Evolutionary conservation across 2,888 invertebrate genomes (phyloP), one percentile per base, ranked within the genome.

Genomic region (Rhagium mordax): DNA sequence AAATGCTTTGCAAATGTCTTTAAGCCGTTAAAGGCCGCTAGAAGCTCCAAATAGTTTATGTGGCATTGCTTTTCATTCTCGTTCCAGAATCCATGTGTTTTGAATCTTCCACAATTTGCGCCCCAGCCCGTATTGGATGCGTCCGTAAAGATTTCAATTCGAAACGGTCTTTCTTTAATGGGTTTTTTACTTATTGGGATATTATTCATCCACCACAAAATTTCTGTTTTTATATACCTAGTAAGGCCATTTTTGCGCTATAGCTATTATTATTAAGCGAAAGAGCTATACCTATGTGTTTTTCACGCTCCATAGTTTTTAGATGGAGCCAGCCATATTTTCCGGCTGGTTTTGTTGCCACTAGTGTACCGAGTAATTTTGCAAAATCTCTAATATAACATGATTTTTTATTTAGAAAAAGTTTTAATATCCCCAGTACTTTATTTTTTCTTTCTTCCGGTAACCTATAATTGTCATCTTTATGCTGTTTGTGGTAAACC

Each of bases 111-210:
- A 18, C 55, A 55, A 13, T 21, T n/a, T 13, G 24, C 24, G 10
- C 55, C 55, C 55, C 55, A 55, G n/a, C 55, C 55, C 8, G 21
- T 24, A n/a, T 20, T 10, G 21, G 49, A 55, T n/a, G 55, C 55
- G 24, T 55, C 24, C 24, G 55, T 33, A 18, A 55, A 55, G 10
- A 55, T 24, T 24, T 55, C 21, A 24, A 53, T 13, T 13, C 10
- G 8, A 53, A 53, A 55, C n/a, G 21, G 3, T 0, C 21, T n/a
- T n/a, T 13, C 2, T 20, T 5, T 55, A n/a, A 55, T 13, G n/a
- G 6, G 4, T 21, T 55, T 20, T 13, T 24, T 24, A 3, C 24
- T 55, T 21, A 3, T 7, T 15, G 21, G n/a, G n/a, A 55, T 55
- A 13, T 21, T 20, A 21, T 21, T 24, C 24, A 55, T 20, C 55